Percentiles rank a stretch among this genome's conserved stretches.
Evolutionary conservation across 2,797 vertebrate species (phyloP).

Genomic region (Vipera ursinii): DNA sequence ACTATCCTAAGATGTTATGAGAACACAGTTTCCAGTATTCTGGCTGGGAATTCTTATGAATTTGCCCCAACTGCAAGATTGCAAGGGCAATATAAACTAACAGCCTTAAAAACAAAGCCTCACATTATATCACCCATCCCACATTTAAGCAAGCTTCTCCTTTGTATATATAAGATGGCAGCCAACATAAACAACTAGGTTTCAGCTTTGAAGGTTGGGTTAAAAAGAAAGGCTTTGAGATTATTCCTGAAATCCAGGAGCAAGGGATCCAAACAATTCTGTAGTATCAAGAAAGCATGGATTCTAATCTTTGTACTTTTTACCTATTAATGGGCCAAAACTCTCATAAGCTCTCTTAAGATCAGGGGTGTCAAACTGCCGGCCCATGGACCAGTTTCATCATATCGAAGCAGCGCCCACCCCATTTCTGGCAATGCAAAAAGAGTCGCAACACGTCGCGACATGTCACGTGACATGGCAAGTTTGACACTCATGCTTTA

Average conservation of each 20-base stretch:
- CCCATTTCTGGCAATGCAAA: too few relatives aligned
- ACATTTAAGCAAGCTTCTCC: not conserved
- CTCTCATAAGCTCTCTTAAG: not conserved
- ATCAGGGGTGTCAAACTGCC: too few relatives aligned
- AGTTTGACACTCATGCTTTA: too few relatives aligned
- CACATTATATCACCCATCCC: not conserved
- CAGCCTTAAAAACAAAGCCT: not conserved
- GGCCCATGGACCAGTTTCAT: too few relatives aligned
- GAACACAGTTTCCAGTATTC: not conserved
- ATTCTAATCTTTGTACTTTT: not conserved
- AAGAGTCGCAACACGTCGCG: too few relatives aligned
- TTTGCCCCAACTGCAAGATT: not conserved
- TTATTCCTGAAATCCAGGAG: not conserved
- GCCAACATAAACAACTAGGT: not conserved
- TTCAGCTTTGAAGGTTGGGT: not conserved
- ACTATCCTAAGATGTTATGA: not conserved
- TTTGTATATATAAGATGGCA: not conserved
- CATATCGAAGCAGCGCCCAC: too few relatives aligned
- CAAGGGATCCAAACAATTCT: not conserved
- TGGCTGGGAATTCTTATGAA: not conserved
- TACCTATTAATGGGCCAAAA: not conserved
- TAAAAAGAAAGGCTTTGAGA: not conserved
- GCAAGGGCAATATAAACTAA: not conserved
- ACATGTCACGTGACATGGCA: too few relatives aligned
- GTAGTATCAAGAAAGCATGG: not conserved